Percentiles rank a stretch among this genome's conserved stretches.
These are phyloP conservation scores for Neuroterus valhalla DNA, from an alignment of 1,140 invertebrate species.

Conservation along the genomic window DNA sequence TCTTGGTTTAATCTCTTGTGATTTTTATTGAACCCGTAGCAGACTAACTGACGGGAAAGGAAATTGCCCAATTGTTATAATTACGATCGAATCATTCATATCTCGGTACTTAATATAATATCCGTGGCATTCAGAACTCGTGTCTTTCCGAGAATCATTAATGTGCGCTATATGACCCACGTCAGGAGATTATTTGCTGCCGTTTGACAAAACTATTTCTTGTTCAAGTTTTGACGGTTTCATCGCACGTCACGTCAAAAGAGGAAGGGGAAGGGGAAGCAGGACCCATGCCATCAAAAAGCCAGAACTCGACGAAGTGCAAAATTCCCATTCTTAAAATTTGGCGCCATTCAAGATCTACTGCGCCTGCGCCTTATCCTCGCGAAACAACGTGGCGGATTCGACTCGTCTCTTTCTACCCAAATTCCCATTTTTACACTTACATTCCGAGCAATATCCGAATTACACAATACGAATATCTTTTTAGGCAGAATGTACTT, in stretches of 20 bases:
- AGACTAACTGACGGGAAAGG: neutral
- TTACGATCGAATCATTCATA: slow-evolving; percentile 19
- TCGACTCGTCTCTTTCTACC: too few relatives aligned
- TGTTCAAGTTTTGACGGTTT: neutral
- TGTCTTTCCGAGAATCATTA: slow-evolving; percentile 22
- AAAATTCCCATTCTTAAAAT: too few relatives aligned
- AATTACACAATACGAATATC: too few relatives aligned
- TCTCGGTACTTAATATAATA: slow-evolving; percentile 24
- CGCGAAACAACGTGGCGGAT: too few relatives aligned
- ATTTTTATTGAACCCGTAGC: slow-evolving; percentile 19
- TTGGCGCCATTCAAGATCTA: too few relatives aligned
- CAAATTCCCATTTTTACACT: too few relatives aligned
- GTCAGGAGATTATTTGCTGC: slow-evolving; percentile 8
- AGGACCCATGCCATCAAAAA: too few relatives aligned
- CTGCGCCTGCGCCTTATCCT: too few relatives aligned
- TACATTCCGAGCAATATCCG: too few relatives aligned
- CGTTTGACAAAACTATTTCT: slow-evolving; percentile 1
- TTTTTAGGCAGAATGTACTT: too few relatives aligned
- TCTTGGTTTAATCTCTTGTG: slow-evolving; percentile 7
- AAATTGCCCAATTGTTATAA: slow-evolving; percentile 29
- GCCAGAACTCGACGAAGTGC: too few relatives aligned
- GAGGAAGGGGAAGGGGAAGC: too few relatives aligned
- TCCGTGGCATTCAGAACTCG: neutral
- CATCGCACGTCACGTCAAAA: neutral
- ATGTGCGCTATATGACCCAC: slow-evolving; percentile 7